Base-by-base conservation (phyloP, 2,888 invertebrate species). In the Melanostoma scalare region DNA sequence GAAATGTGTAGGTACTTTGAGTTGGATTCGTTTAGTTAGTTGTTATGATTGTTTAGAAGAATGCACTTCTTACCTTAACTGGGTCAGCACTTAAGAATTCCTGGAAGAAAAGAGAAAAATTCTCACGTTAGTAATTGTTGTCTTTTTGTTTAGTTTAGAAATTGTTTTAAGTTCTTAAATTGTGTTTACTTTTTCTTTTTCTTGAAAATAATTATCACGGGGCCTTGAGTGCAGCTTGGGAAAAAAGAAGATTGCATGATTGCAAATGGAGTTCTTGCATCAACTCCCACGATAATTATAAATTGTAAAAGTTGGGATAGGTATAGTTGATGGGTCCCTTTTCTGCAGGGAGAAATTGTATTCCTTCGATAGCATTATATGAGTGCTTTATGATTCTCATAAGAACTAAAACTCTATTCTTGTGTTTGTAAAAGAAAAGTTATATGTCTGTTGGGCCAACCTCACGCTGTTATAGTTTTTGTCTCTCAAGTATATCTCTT, bases 31-130 rank as follows among this genome's bases (percentile, higher is more conserved):
- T 3, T 31, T 4, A n/a, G n/a, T 36, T 10, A 30, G 30, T 30
- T 31, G 4, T n/a, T 38, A 4, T 40, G 30, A 8, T 56, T 3
- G 33, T 20, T 4, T 4, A 58, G 10, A 53, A 10, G 5, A 46
- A 40, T 8, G 31, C 35, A 2, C 33, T 52, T 31, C 77, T 74
- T 77, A 82, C 82, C 82, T 65, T 74, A 63, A 82, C 69, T 82
- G 73, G 82, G 77, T 82, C 77, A 82, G 68, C 33, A 78, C 30
- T 63, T 48, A 20, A 58, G 42, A 69, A 77, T 82, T 78, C 69
- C 73, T 82, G 73, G 38, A 82, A 77, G 58, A 68, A 73, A 75
- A 69, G 67, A 77, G 42, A 61, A 69, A 76, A 69, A 73, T 65
- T 82, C 82, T 58, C 82, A 78, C 73, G 77, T 82, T 82, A 82